Conservation (phyloP, 2,113 vertebrate species). For the Thomomys bottae region DNA sequence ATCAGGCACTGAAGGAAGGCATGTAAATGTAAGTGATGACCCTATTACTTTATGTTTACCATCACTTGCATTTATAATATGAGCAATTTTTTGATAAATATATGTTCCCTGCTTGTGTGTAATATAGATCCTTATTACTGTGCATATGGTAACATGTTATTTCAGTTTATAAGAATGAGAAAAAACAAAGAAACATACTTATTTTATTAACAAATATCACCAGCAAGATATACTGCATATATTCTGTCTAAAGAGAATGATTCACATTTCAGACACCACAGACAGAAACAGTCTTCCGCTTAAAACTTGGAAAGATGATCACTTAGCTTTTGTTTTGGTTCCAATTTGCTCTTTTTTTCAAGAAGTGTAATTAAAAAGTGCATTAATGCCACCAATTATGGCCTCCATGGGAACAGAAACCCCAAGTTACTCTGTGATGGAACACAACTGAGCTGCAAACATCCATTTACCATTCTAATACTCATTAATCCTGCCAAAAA, state of each 20-base stretch:
- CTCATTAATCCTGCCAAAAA: slow-evolving; percentile 99
- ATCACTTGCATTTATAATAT: slow-evolving; percentile 1
- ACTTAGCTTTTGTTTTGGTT: slow-evolving; percentile 92
- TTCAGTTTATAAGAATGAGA: neutral
- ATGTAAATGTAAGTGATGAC: slow-evolving; percentile 24
- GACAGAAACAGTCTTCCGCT: slow-evolving; percentile 79
- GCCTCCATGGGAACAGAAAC: slow-evolving; percentile 93
- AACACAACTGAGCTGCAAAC: slow-evolving; percentile 94
- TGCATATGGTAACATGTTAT: neutral
- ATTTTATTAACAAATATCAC: slow-evolving; percentile 74
- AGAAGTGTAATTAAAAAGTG: slow-evolving; percentile 99
- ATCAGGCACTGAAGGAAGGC: neutral
- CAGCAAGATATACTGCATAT: slow-evolving; percentile 76
- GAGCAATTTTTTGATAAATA: neutral
- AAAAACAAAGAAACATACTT: neutral
- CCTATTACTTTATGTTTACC: slow-evolving; percentile 37
- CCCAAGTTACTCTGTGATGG: slow-evolving; percentile 94
- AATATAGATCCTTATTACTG: neutral
- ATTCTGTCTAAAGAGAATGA: slow-evolving; percentile 68
- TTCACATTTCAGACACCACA: slow-evolving; percentile 82
- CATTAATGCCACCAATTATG: slow-evolving; percentile 96
- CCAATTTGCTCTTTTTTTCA: slow-evolving; percentile 92
- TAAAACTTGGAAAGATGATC: slow-evolving; percentile 87
- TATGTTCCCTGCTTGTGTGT: neutral
- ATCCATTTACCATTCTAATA: slow-evolving; percentile 97